Base-by-base conservation (phyloP, 2,113 vertebrate species). In the Morone saxatilis region DNA sequence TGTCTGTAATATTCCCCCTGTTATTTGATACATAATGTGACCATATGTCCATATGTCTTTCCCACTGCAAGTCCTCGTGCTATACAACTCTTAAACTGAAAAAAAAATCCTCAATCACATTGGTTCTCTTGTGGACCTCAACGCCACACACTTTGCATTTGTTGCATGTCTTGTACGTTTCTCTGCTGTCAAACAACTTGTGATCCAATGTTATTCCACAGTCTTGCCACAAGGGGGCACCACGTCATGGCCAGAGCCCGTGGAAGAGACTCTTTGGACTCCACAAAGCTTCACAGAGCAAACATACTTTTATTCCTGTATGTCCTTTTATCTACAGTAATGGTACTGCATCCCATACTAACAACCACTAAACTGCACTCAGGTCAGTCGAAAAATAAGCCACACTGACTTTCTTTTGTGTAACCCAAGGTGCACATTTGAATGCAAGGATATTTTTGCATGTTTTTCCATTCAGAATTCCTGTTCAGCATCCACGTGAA, bases 201-300 rank as follows among this genome's bases (percentile, higher is more conserved):
- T 11, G 17, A 45, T 61, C n/a, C 14, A 36, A 74, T 78, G 36
- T 76, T 56, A 48, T 85, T 81, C 63, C 12, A 40, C 81, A 89
- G 80, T 76, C 61, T 83, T 20, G 54, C 85, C 94, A 89, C 86
- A 95, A 94, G 95, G 93, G 90, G 78, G 84, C 81, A n/a, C 25
- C 89, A 56, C 79, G 25, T 31, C 81, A 91, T 17, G 61, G 83
- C 77, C 94, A 93, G 65, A 95, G 90, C 31, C 65, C 93, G 31
- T 96, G 94, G 95, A 96, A 94, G 93, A 94, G 91, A 88, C 91
- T 96, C 12, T 93, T 96, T 73, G 95, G 95, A 80, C 87, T 95
- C 31, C 87, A 90, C 81, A 94, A 91, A 88, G 83, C 89, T 43
- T 71, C 90, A 80, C 92, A 94, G 74, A 90, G 81, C 79, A 92